Base-by-base conservation (phyloP, 2,113 vertebrate genomes). In the Gracilinanus agilis region DNA sequence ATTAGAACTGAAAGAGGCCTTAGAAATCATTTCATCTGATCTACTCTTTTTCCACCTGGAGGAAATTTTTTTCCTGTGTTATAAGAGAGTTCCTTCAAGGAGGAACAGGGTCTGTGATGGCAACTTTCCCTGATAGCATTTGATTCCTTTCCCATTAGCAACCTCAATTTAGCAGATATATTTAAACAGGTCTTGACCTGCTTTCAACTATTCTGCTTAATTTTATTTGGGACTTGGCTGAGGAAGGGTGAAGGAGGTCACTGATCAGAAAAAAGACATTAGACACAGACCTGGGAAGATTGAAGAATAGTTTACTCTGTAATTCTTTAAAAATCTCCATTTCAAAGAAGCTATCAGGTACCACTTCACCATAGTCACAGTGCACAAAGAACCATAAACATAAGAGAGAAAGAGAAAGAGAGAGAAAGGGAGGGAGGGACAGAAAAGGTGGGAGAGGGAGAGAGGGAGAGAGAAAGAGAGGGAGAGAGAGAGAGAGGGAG, bases 141-240 rank as follows among this genome's bases (percentile, higher is more conserved):
- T 83, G 67, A 83, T n/a, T 83, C 5, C 67, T 83, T 83, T 16
- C 6, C 4, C 91, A 83, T 94, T 83, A 91, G 54, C 2, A 75
- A 25, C 44, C 55, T 67, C 16, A n/a, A 1, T 53, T 6, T 88
- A 13, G 24, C 90, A 90, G 12, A 49, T 54, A n/a, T 40, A 53
- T 34, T 56, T 29, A 91, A 27, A 19, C 8, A 92, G 55, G 93
- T 24, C 49, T 4, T 24, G 16, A 3, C 29, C 24, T 96, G 24
- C 29, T 89, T 94, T 89, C 53, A 90, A 54, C 13, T 34, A 25
- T 90, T 90, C 29, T 58, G 58, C 40, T 92, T 92, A 89, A 92
- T 34, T 92, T 91, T 89, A 95, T 34, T 92, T 58, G 58, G 27
- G 89, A 90, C 11, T 94, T 92, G 44, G 88, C 56, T 24, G 54